Evolutionary conservation across 2,888 invertebrate genomes (phyloP).

Genomic region (Lasioglossum malachurum): DNA sequence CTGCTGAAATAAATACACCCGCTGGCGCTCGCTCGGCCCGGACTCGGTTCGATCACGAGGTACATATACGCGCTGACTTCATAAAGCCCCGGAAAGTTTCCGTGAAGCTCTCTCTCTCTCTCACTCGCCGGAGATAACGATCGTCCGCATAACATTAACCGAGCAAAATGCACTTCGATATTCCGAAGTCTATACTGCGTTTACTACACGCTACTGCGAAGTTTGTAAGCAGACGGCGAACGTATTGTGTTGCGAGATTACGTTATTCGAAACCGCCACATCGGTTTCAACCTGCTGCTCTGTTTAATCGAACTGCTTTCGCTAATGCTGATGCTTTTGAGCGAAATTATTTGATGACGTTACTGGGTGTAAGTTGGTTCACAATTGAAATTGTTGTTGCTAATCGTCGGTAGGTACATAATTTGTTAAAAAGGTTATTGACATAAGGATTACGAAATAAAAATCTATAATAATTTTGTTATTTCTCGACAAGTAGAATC

Average conservation of each 20-base stretch:
- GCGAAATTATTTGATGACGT: no score
- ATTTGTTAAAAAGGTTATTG: no score
- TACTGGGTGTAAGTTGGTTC: no score
- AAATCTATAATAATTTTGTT: no score
- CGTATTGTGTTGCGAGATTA: not conserved
- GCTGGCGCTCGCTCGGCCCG: not conserved
- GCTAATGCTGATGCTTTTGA: not conserved
- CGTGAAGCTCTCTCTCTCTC: not conserved
- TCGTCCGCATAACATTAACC: slow-evolving; percentile 1
- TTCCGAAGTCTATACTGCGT: not conserved
- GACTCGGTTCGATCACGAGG: not conserved
- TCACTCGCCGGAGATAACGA: not conserved
- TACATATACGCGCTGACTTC: not conserved
- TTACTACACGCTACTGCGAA: not conserved
- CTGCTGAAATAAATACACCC: not conserved
- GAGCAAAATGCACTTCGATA: not conserved
- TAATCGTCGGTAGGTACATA: no score
- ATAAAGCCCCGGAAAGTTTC: slow-evolving; percentile 22
- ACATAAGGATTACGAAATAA: no score
- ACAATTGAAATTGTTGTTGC: no score
- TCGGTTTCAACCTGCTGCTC: not conserved
- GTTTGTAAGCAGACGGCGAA: not conserved
- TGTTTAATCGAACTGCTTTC: not conserved
- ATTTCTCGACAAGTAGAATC: no score
- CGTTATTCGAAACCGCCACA: not conserved